Percentiles rank a stretch among this genome's conserved stretches.
Evolutionary conservation across 1,140 invertebrate genomes (phyloP).

Genomic region (Mactra quadrangularis): DNA sequence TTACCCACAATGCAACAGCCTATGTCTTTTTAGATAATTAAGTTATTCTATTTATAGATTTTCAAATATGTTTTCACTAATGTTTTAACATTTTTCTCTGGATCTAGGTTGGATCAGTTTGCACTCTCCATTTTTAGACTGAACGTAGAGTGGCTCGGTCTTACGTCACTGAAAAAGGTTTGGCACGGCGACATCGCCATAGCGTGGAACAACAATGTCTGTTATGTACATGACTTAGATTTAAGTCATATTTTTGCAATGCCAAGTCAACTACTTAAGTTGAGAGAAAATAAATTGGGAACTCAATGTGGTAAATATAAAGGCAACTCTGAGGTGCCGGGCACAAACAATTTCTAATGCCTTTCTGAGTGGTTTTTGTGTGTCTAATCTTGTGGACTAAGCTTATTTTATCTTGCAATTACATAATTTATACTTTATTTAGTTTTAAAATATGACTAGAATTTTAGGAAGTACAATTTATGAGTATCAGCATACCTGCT

Average conservation of each 20-base stretch:
- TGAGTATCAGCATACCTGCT: no score
- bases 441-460: no score
- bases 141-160: conserved; percentile 82
- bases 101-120: conserved; percentile 20
- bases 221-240: conserved; percentile 94
- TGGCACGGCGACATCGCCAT: conserved; percentile 95
- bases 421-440: no score
- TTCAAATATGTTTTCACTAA: background rate
- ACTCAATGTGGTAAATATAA: conserved; percentile 55
- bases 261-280: conserved; percentile 51
- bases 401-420: no score
- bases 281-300: conserved; percentile 18
- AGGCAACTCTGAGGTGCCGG: conserved; percentile 52
- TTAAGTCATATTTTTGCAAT: conserved; percentile 91
- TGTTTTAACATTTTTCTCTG: conserved; percentile 44
- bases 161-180: conserved; percentile 93
- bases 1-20: no score
- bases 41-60: no score
- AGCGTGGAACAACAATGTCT: conserved; percentile 94
- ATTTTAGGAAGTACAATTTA: no score
- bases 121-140: conserved; percentile 22
- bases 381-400: conserved; percentile 13
- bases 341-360: conserved; percentile 55
- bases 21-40: no score
- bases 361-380: conserved; percentile 60